Evolutionary conservation across 92 coral and sea anemone genomes (phyloP), one percentile per base, ranked within the genome.

Genomic region (Palythoa heliodiscus): DNA sequence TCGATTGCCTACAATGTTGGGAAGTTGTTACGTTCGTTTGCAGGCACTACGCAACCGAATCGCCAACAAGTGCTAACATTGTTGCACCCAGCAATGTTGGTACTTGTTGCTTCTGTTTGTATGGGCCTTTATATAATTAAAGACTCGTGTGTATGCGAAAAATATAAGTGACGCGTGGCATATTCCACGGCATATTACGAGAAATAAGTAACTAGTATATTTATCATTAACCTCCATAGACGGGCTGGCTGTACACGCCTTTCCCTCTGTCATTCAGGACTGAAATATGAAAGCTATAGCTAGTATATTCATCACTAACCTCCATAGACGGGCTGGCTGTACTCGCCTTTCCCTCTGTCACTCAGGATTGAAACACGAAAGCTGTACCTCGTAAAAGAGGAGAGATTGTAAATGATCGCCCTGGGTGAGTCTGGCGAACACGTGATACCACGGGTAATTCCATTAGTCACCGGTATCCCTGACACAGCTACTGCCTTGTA

Each of bases 371-470:
- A 50, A n/a, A 73, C 78, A 73, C 78, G 35, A 19, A 73, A 73
- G 38, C 78, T 73, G 78, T 73, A 73, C 29, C 37, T 47, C 9
- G 78, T 73, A 73, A 73, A 73, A 12, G 78, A 73, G 24, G 78
- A 47, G 60, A 73, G 78, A 47, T 73, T 73, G 61, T 22, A 20
- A 11, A 73, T 52, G 38, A 38, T 73, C 4, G 47, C 15, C 29
- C 35, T 73, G 60, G 48, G 60, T 73, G 38, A 50, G 55, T 50
- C 2, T 14, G 61, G 78, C 10, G 78, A 14, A 20, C 58, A 47
- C 15, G 58, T 73, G 78, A 73, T 20, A 47, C n/a, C 37, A 9
- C 52, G 23, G n/a, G 60, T 13, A 52, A 50, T 52, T 7, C 60
- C 78, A 73, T 73, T 40, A 17, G 14, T 13, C 58, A 73, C 19